Conservation (phyloP, 2,888 invertebrate genomes). For the Blera fallax region DNA sequence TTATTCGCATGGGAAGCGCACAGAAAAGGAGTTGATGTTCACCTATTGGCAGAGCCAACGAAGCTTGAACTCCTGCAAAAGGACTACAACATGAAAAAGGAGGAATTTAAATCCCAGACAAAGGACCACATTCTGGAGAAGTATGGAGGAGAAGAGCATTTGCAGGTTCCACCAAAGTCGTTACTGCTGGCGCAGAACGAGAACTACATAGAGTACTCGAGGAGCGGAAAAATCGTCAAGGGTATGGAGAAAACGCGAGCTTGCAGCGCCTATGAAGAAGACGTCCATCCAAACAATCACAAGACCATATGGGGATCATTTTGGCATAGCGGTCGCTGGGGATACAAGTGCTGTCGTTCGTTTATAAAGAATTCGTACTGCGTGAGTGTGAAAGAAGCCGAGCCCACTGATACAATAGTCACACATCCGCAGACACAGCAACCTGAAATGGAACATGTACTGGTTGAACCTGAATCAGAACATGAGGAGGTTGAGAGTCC, state of each 20-base stretch:
- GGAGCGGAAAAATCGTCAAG: slow-evolving; percentile 92
- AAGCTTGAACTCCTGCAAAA: slow-evolving; percentile 95
- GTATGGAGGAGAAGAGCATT: slow-evolving; percentile 97
- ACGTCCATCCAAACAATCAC: slow-evolving; percentile 95
- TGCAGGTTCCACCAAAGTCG: slow-evolving; percentile 93
- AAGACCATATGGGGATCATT: slow-evolving; percentile 97
- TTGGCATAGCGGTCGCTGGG: slow-evolving; percentile 97
- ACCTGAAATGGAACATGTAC: slow-evolving; percentile 45
- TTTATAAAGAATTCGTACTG: slow-evolving; percentile 84
- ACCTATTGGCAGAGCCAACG: slow-evolving; percentile 98
- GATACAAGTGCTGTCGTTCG: slow-evolving; percentile 97
- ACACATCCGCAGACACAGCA: slow-evolving; percentile 45
- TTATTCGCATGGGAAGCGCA: slow-evolving; percentile 99
- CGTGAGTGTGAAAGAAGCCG: slow-evolving; percentile 76
- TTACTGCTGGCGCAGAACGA: slow-evolving; percentile 95
- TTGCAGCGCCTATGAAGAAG: slow-evolving; percentile 96
- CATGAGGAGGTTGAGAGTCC: slow-evolving; percentile 81
- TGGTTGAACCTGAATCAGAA: slow-evolving; percentile 81
- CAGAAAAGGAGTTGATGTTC: slow-evolving; percentile 95
- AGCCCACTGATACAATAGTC: slow-evolving; percentile 27
- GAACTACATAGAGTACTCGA: slow-evolving; percentile 96
- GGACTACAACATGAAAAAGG: slow-evolving; percentile 94
- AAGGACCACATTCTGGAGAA: slow-evolving; percentile 92
- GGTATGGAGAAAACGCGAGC: slow-evolving; percentile 95
- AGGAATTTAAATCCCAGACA: slow-evolving; percentile 93